phyloP scores from a whole-genome alignment of 2,797 vertebrate species.

The Triplophysa bombifrons region DNA sequence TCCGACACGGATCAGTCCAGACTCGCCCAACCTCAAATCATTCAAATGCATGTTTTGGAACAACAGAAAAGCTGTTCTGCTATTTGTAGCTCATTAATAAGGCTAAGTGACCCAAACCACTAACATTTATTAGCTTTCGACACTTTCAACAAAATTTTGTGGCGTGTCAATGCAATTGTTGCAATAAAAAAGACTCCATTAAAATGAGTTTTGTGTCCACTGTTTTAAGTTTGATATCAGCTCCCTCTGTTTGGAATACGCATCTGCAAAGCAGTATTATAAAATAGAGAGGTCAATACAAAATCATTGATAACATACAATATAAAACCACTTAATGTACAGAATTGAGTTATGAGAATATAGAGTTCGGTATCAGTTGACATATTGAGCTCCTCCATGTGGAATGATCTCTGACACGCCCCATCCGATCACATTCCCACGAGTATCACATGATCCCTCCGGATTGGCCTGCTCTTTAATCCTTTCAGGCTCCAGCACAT shows the following conservation, averaged over 20 bases:
- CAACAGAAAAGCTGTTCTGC: slow-evolving; percentile 15
- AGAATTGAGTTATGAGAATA: background rate
- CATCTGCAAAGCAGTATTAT: background rate
- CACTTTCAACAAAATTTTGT: slow-evolving; percentile 10
- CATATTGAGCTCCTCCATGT: slow-evolving; percentile 78
- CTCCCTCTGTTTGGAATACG: slow-evolving; percentile 1
- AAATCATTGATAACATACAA: background rate
- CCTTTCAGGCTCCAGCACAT: slow-evolving; percentile 68
- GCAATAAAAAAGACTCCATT: background rate
- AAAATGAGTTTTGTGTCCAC: background rate
- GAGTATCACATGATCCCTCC: slow-evolving; percentile 64
- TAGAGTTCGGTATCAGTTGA: slow-evolving; percentile 64
- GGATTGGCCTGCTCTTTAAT: slow-evolving; percentile 59
- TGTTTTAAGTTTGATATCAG: slow-evolving; percentile 6
- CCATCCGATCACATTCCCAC: slow-evolving; percentile 83
- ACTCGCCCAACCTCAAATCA: slow-evolving; percentile 14
- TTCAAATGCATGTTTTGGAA: slow-evolving; percentile 14
- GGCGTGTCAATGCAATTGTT: background rate
- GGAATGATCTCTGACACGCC: slow-evolving; percentile 82
- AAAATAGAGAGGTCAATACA: background rate
- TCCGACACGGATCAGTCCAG: slow-evolving; percentile 2
- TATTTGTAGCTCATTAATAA: slow-evolving; percentile 19
- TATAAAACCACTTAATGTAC: slow-evolving; percentile 4
- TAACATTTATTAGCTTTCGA: slow-evolving; percentile 5
- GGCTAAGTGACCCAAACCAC: background rate